Percentiles rank a stretch among this genome's conserved stretches.
These are phyloP conservation scores for Leptopterna dolabrata DNA, from an alignment of 2,888 invertebrate genomes.

Conservation along the genomic window DNA sequence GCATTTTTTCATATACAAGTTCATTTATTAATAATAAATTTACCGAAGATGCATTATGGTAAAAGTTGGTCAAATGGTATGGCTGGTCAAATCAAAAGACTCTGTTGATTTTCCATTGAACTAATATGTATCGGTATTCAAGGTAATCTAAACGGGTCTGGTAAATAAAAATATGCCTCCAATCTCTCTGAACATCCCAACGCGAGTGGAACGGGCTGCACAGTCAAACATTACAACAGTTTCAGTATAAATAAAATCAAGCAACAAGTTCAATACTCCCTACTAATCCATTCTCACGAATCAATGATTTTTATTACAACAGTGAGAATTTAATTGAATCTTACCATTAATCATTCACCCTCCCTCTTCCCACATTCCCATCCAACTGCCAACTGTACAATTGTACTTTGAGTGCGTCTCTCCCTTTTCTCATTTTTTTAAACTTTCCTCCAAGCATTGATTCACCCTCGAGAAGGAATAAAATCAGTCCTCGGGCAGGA, in stretches of 20 bases:
- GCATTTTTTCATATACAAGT: too few species aligned
- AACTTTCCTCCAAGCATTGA: conserved; percentile 34
- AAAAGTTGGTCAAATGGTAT: too few species aligned
- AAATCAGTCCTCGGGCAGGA: conserved; percentile 31
- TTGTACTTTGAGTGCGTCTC: not conserved
- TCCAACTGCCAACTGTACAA: not conserved
- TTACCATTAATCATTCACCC: not conserved
- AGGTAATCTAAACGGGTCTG: not conserved
- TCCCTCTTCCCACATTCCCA: not conserved
- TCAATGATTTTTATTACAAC: not conserved
- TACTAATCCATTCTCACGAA: not conserved
- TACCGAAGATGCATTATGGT: too few species aligned
- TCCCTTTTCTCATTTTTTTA: not conserved
- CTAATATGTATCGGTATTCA: not conserved
- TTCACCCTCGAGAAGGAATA: conserved; percentile 18
- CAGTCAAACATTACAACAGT: not conserved
- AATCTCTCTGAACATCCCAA: too few species aligned
- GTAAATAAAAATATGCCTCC: not conserved
- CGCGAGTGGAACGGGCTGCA: not conserved
- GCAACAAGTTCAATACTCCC: conserved; percentile 5
- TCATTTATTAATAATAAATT: too few species aligned
- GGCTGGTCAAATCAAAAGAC: not conserved
- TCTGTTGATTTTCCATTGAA: not conserved
- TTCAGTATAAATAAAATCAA: conserved; percentile 8
- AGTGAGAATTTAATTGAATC: conserved; percentile 6